phyloP scores from a whole-genome alignment of 2,113 vertebrate genomes.

The Macquaria australasica region DNA sequence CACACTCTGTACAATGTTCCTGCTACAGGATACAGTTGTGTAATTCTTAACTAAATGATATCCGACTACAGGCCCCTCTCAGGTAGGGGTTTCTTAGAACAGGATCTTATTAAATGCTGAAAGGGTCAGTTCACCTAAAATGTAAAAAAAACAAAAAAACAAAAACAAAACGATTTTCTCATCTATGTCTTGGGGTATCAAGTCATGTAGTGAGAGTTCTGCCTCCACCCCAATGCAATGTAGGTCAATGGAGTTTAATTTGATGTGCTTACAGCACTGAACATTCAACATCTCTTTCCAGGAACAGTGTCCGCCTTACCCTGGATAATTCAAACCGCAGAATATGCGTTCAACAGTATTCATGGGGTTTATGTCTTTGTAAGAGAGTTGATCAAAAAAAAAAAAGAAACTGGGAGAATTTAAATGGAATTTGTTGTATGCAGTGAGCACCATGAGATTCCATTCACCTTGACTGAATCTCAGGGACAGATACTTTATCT shows the following conservation, averaged over 20 bases:
- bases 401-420: not conserved
- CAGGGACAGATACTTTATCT: too few relatives aligned
- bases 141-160: not conserved
- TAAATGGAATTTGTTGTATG: not conserved
- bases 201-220: not conserved
- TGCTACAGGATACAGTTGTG: not conserved
- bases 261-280: not conserved
- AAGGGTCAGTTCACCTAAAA: not conserved
- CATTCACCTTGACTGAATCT: not conserved
- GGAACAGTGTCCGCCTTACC: too few relatives aligned
- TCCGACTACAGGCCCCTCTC: not conserved
- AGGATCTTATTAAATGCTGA: constrained; percentile 8
- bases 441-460: not conserved
- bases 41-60: not conserved
- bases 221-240: not conserved
- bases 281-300: too few relatives aligned
- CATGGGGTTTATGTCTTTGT: not conserved
- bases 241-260: not conserved
- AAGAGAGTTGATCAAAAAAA: not conserved
- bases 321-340: not conserved
- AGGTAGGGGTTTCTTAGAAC: not conserved
- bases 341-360: not conserved
- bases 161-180: too few relatives aligned
- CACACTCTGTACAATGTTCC: not conserved
- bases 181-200: not conserved